Conservation (phyloP, 30 jellyfish, hydroid and myxozoan species). For the Turritopsis dohrnii region DNA sequence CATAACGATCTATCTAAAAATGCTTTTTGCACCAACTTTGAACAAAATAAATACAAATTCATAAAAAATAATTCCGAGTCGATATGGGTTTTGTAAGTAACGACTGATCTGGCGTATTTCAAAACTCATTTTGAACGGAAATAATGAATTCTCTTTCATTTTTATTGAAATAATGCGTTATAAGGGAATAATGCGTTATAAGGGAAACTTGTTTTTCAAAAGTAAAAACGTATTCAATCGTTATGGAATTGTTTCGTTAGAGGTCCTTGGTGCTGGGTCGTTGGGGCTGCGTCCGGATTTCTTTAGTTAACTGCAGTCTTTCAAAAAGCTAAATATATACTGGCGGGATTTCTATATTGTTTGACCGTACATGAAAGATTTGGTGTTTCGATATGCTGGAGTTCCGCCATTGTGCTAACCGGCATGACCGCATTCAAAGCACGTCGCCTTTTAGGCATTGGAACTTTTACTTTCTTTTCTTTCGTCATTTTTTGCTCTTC, state of each 20-base stretch:
- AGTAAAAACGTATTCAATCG: too few relatives aligned
- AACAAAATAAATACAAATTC: not conserved
- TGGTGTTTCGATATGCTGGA: not conserved
- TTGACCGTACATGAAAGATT: not conserved
- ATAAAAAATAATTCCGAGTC: not conserved
- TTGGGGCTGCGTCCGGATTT: too few relatives aligned
- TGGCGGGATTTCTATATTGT: not conserved
- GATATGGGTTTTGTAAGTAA: too few relatives aligned
- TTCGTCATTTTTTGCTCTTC: not conserved
- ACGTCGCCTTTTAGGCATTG: not conserved
- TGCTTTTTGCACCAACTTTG: not conserved
- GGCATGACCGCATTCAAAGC: constrained; percentile 1
- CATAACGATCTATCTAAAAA: too few relatives aligned
- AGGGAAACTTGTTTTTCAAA: too few relatives aligned
- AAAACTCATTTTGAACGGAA: too few relatives aligned
- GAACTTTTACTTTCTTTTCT: not conserved
- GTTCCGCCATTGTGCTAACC: not conserved
- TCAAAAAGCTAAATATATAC: not conserved
- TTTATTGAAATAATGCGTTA: too few relatives aligned
- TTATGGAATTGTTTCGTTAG: too few relatives aligned
- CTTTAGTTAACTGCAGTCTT: not conserved
- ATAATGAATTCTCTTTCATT: too few relatives aligned
- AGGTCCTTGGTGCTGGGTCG: too few relatives aligned
- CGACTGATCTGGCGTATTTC: too few relatives aligned
- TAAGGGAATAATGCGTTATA: too few relatives aligned